A percentile compares a stretch with the other conserved stretches of the same genome.
Evolutionary conservation across 1,140 invertebrate species (phyloP).

Genomic region (Diabrotica virgifera): DNA sequence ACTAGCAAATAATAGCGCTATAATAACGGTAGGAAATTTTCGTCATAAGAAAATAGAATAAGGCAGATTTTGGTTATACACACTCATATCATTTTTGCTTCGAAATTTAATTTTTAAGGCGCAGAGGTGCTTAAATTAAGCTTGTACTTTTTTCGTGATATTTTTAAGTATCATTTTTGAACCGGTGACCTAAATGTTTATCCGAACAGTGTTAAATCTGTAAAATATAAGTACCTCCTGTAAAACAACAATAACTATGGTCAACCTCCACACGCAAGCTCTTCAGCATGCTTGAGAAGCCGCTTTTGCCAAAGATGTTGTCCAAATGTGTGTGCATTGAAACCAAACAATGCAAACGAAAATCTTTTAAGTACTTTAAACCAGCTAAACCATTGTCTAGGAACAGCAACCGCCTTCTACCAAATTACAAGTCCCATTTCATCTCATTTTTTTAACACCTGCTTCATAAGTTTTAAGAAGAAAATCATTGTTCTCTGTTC

Average conservation of each 20-base stretch:
- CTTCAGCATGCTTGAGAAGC: constrained; percentile 14
- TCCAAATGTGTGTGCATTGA: constrained; percentile 50
- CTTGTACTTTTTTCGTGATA: constrained; percentile 71
- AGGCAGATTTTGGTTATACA: constrained; percentile 67
- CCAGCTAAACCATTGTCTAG: no score
- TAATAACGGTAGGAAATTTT: constrained; percentile 50
- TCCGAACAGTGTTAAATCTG: constrained; percentile 46
- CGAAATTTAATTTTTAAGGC: constrained; percentile 61
- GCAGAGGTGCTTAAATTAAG: constrained; percentile 70
- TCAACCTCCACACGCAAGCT: constrained; percentile 38
- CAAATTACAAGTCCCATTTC: no score
- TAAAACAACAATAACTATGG: constrained; percentile 30
- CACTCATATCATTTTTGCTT: constrained; percentile 55
- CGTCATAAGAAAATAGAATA: constrained; percentile 63
- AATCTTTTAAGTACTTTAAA: constrained; percentile 18
- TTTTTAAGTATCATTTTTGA: constrained; percentile 48
- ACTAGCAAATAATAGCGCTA: constrained; percentile 50
- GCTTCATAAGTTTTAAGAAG: no score
- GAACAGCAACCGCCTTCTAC: no score
- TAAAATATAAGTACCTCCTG: constrained; percentile 36
- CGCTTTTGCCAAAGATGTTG: constrained; percentile 33
- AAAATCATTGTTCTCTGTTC: no score
- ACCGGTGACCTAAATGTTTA: constrained; percentile 50
- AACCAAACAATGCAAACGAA: constrained; percentile 39
- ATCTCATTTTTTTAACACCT: no score